Evolutionary conservation across 64 coral and sea anemone genomes (phyloP), one percentile per base, ranked within the genome.

Genomic region (Montipora efflorescens): DNA sequence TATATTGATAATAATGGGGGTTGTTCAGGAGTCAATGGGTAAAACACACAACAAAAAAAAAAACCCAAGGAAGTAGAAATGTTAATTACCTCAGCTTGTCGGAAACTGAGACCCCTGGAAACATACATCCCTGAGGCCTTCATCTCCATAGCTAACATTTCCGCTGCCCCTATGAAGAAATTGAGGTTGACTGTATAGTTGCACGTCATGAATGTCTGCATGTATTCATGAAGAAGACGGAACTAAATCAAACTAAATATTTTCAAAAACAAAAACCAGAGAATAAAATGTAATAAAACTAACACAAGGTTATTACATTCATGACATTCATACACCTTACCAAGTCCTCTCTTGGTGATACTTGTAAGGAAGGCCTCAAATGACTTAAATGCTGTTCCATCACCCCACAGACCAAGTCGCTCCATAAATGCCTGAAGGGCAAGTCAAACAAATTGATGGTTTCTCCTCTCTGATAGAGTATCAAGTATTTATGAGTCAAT

Each of bases 71-170:
- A 36, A 36, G 36, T 36, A 57, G 1, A 57, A 57, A 3, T 46
- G 8, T 76, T 76, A 3, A 13, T 76, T 50, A 97, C 97, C 97
- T 98, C 94, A 44, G 97, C 94, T 75, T 98, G 94, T 77, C 97
- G 82, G 76, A 98, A 98, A 84, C 97, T 98, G 7, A 98, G 73
- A 12, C 97, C 97, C 69, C 97, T 95, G 3, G 97, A 98, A 1
- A 98, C 97, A 79, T 98, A 98, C 97, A 98, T 98, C 76, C 97
- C 97, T 46, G 94, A 93, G 10, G 97, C 97, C 67, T 98, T 98
- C 97, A 98, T 98, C 83, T 98, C 97, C 97, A 98, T 98, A 15
- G 97, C 97, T 51, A 98, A 89, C 97, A 98, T 98, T 85, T 98
- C 97, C 14, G 92, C 91, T 67, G 97, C 97, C n/a, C 97, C 97